Evolutionary conservation across 2,797 vertebrate species (phyloP), one percentile per base, ranked within the genome.

Genomic region (Tarsius wallacei): DNA sequence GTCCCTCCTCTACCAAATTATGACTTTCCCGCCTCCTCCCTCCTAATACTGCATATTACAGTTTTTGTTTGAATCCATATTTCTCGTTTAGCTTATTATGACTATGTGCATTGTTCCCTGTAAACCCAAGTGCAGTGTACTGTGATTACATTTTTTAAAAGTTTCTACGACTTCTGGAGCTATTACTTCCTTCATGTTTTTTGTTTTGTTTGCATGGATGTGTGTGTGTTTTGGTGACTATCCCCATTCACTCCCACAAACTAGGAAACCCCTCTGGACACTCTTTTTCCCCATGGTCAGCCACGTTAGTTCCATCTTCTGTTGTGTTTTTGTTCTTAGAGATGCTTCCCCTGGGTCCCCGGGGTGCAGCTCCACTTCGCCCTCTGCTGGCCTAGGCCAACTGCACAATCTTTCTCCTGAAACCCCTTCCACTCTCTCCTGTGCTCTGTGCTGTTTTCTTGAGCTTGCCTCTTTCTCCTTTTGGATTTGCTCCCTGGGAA

Each of bases 301-400:
- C 19, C 71, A 22, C 22, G 1, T 42, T 10, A 64, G 36, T 78
- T 80, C 42, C 57, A 2, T 47, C 70, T 93, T 70, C 68, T 51
- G 31, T 51, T 64, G 15, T 49, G 47, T 80, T 86, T 87, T 61
- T 80, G 68, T 77, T 64, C 42, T 91, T 87, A 87, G 87, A 53
- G 82, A 55, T 0, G 2, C 28, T n/a, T 36, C 15, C 68, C 15
- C 53, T 19, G 53, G 33, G 2, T 7, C 59, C 59, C 59, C 0
- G 0, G 9, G n/a, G 33, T 55, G 5, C 26, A 57, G 55, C 78
- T 59, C 22, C 8, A 1, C 33, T 14, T 21, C 2, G 21, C 8
- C 4, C 42, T 42, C 71, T 73, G 24, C 71, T 73, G 76, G 5
- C 11, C n/a, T 8, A 24, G 53, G 55, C 13, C n/a, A 71, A 3